These are phyloP conservation scores for Zaprionus gabonicus DNA, from an alignment of 1,140 invertebrate species.

Conservation along the genomic window DNA sequence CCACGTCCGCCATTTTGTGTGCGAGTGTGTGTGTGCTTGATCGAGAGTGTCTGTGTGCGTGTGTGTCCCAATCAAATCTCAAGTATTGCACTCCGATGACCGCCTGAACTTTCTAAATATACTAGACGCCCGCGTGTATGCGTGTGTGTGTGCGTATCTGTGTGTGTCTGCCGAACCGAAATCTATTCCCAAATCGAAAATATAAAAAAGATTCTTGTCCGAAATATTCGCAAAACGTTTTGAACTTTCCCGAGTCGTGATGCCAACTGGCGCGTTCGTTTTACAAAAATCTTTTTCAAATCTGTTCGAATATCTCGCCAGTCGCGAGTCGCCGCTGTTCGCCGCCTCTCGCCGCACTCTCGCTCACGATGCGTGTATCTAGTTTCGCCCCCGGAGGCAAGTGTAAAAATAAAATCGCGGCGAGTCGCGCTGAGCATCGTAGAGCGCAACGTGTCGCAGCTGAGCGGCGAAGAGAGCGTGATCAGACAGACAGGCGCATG, in stretches of 20 bases:
- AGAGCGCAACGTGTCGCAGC: constrained; percentile 13
- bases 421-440: constrained; percentile 38
- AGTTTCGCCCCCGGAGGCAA: constrained; percentile 74
- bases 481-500: constrained; percentile 20
- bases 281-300: constrained; percentile 70
- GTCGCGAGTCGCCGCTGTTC: constrained; percentile 13
- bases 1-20: constrained; percentile 92
- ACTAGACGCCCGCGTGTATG: constrained; percentile 23
- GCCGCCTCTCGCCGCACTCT: constrained; percentile 6
- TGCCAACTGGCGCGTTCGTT: constrained; percentile 75
- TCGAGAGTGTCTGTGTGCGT: not conserved
- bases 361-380: constrained; percentile 61
- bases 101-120: constrained; percentile 81
- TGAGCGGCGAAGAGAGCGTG: constrained; percentile 49
- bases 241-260: constrained; percentile 76
- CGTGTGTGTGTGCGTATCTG: not conserved
- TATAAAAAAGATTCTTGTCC: constrained; percentile 9
- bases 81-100: constrained; percentile 68
- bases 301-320: constrained; percentile 48
- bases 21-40: not conserved
- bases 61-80: constrained; percentile 4
- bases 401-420: constrained; percentile 79
- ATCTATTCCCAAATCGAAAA: not conserved
- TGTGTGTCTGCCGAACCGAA: not conserved
- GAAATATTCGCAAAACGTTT: constrained; percentile 46